phyloP scores from a whole-genome alignment of 1,140 invertebrate species.

The Hyposmocoma kahamanoa region DNA sequence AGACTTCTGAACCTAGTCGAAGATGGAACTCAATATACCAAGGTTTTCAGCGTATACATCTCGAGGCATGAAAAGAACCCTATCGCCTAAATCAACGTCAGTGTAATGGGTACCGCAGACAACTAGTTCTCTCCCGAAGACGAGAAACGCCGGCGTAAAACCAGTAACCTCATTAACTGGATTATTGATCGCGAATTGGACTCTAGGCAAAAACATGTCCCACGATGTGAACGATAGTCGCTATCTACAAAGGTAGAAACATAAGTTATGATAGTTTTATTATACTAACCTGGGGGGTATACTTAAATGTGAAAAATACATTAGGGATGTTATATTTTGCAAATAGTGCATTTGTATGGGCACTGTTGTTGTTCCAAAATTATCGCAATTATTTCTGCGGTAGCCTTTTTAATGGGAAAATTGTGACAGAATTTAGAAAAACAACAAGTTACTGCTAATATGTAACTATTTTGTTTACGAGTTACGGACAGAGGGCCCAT shows the following conservation, averaged over 20 bases:
- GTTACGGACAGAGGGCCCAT: too few relatives aligned
- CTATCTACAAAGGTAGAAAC: background rate
- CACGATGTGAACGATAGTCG: background rate
- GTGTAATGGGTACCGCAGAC: background rate
- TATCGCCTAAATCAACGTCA: background rate
- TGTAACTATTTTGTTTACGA: too few relatives aligned
- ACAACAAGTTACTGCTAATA: too few relatives aligned
- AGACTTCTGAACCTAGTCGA: background rate
- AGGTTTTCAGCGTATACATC: background rate
- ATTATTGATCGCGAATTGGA: background rate
- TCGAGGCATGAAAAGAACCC: background rate
- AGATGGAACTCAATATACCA: background rate
- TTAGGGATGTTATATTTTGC: background rate
- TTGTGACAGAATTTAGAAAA: too few relatives aligned
- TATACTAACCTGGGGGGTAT: slow-evolving; percentile 3
- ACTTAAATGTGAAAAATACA: slow-evolving; percentile 1
- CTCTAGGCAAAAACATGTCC: background rate
- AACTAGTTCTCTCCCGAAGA: background rate
- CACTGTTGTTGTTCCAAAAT: too few relatives aligned
- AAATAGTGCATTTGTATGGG: background rate
- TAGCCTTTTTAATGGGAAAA: too few relatives aligned
- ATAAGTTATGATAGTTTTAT: background rate
- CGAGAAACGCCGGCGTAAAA: background rate
- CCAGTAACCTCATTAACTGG: background rate
- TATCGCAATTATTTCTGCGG: too few relatives aligned